Conservation (phyloP, 2,797 vertebrate genomes). For the Characodon lateralis region DNA sequence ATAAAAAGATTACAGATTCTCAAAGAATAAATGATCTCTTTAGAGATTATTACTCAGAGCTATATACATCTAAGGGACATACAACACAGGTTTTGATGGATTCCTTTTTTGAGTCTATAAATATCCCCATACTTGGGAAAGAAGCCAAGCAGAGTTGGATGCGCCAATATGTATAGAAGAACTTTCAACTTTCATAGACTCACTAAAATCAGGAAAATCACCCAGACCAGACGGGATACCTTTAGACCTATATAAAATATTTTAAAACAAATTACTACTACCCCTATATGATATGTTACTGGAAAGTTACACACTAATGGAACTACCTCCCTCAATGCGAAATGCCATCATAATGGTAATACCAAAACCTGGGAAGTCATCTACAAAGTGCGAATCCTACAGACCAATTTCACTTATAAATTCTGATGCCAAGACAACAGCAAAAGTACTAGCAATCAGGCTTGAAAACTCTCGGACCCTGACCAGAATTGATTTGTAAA, state of each 20-base stretch:
- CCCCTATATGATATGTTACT: not conserved
- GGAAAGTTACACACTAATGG: not conserved
- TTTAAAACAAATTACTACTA: not conserved
- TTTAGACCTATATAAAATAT: not conserved
- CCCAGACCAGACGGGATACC: not conserved
- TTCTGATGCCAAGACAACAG: not conserved
- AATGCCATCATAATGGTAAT: slow-evolving; percentile 3
- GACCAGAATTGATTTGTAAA: slow-evolving; percentile 6
- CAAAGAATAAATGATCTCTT: not conserved
- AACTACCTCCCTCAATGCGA: not conserved
- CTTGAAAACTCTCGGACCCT: not conserved
- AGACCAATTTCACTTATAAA: slow-evolving; percentile 3
- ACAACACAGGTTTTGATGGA: not conserved
- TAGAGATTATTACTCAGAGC: not conserved
- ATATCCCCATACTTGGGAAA: not conserved
- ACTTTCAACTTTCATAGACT: too few species aligned
- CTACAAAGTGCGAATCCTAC: not conserved
- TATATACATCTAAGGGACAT: not conserved
- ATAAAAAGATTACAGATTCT: slow-evolving; percentile 1
- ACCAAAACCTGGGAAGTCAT: not conserved
- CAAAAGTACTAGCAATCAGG: not conserved
- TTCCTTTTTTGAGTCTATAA: not conserved
- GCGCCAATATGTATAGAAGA: too few species aligned
- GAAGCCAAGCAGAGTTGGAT: too few species aligned
- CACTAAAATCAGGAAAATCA: too few species aligned